phyloP scores from a whole-genome alignment of 92 coral and sea anemone genomes.

The Siderastrea siderea region DNA sequence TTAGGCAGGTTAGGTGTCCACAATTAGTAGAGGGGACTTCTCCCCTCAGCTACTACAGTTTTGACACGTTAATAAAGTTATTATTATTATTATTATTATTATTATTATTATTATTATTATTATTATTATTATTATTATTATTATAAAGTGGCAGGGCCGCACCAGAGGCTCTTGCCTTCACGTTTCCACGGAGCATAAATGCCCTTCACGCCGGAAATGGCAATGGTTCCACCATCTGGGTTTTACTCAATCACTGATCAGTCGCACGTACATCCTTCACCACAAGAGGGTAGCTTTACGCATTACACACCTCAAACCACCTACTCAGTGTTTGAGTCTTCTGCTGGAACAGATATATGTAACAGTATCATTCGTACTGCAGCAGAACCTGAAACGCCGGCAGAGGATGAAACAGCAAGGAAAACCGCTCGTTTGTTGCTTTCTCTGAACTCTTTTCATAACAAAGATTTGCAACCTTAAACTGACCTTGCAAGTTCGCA shows the following conservation, averaged over 20 bases:
- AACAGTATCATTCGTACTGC: constrained; percentile 15
- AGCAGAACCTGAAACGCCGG: constrained; percentile 16
- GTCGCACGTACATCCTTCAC: constrained; percentile 20
- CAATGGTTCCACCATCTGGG: constrained; percentile 20
- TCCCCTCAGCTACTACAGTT: too few species aligned
- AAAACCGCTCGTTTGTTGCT: constrained; percentile 34
- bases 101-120: too few species aligned
- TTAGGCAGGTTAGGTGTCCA: too few species aligned
- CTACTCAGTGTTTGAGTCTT: constrained; percentile 9
- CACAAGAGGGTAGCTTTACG: constrained; percentile 24
- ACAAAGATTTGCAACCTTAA: background rate
- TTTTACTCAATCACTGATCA: constrained; percentile 22
- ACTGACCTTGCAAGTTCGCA: background rate
- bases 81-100: too few species aligned
- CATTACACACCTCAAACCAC: constrained; percentile 19
- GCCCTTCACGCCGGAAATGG: constrained; percentile 9
- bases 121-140: too few species aligned
- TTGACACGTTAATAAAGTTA: too few species aligned
- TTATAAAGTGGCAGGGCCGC: background rate
- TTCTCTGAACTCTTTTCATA: background rate
- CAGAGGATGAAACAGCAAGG: constrained; percentile 24
- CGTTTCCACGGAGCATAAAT: background rate
- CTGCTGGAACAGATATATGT: constrained; percentile 7
- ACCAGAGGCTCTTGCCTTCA: background rate
- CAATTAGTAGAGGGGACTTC: too few species aligned